Evolutionary conservation across 2,797 vertebrate genomes (phyloP).

Genomic region (Artibeus lituratus): DNA sequence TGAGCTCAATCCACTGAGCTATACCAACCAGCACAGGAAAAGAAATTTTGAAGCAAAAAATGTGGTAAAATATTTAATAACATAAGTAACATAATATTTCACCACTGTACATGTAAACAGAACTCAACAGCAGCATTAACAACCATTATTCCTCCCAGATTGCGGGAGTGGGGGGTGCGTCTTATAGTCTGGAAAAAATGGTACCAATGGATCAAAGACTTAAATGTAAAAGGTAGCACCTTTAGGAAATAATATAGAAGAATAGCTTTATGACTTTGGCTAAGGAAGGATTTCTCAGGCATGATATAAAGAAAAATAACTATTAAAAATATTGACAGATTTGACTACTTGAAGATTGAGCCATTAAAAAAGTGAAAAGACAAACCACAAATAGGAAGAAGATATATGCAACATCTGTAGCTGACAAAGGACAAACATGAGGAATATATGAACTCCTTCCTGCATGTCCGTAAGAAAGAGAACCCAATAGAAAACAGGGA

Average conservation of each 20-base stretch:
- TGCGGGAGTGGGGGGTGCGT: too few species aligned
- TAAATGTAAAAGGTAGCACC: not conserved
- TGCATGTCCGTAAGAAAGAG: not conserved
- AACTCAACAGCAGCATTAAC: too few species aligned
- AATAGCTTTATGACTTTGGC: not conserved
- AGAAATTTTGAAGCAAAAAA: too few species aligned
- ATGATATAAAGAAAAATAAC: not conserved
- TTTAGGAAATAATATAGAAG: not conserved
- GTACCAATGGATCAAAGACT: not conserved
- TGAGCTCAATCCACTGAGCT: too few species aligned
- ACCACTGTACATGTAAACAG: too few species aligned
- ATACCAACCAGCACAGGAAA: too few species aligned
- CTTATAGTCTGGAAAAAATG: too few species aligned
- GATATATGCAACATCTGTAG: not conserved
- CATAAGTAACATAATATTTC: too few species aligned
- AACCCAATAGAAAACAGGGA: not conserved
- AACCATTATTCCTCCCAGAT: too few species aligned
- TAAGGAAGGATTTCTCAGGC: not conserved
- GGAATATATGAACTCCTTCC: not conserved
- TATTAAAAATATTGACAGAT: not conserved
- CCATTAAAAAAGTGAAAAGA: not conserved
- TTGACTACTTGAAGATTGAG: not conserved
- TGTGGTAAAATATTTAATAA: too few species aligned
- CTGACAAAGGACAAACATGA: not conserved
- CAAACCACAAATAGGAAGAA: not conserved